Base-by-base conservation (phyloP, 2,888 invertebrate genomes). In the Homarus gammarus region DNA sequence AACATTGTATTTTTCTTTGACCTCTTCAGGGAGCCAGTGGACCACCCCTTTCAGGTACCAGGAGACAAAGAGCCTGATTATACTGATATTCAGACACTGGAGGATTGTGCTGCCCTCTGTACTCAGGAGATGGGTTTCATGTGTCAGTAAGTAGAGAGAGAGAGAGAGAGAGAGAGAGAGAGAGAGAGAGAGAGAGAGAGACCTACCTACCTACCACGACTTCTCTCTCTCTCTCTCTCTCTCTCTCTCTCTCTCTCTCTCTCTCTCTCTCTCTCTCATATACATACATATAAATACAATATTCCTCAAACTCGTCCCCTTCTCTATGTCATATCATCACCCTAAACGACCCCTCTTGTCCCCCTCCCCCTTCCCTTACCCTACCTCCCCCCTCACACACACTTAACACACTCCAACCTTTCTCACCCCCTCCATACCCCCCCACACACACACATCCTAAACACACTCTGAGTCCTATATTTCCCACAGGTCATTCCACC, bases 81-180 rank as follows among this genome's bases (percentile, higher is more conserved):
- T 1, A 33, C n/a, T 6, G 49, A 84, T 33, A 78, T 89, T 6
- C 18, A 15, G 0, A 77, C 2, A 15, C 2, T 2, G 0, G 77
- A 83, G 33, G 84, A 83, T 18, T 89, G 89, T 64, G 89, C 89
- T n/a, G 70, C 31, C 0, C 31, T 89, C 70, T 89, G 89, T 64
- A 70, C 78, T 18, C 0, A 12, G 12, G 49, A 84, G 5, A 22
- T 33, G 1, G 40, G 22, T 6, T 33, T 70, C 22, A 44, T 51
- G 0, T 89, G 89, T 84, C 78, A 77, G 89, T 89, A 38, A 49
- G 89, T 68, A 40, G 40, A 10, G 64, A 15, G 33, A 22, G 68
- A 15, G 68, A 15, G 68, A 15, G 68, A 15, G 68, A 15, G n/a
- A n/a, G n/a, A n/a, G n/a, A n/a, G n/a, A n/a, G n/a, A n/a, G n/a